These are phyloP conservation scores for Sibirionetta formosa DNA, from an alignment of 2,797 vertebrate species.

Conservation along the genomic window DNA sequence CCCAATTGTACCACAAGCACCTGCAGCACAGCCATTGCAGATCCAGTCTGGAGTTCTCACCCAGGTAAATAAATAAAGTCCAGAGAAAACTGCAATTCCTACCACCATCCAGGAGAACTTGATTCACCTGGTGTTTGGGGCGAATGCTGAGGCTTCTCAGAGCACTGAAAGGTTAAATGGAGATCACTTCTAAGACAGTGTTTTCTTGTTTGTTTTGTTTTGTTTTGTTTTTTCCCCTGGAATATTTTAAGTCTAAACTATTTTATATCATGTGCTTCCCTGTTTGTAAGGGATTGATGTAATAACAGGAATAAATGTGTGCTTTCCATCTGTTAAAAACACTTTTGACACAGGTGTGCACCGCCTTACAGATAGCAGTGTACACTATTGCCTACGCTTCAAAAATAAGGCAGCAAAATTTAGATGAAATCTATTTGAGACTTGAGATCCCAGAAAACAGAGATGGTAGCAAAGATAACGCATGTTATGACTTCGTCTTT, in stretches of 20 bases:
- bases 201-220: background rate
- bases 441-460: background rate
- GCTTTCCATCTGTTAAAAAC: background rate
- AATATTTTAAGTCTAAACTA: background rate
- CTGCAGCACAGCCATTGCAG: conserved; percentile 93
- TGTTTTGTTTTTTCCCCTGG: background rate
- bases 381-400: background rate
- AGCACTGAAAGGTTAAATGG: background rate
- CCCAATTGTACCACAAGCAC: conserved; percentile 93
- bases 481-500: background rate
- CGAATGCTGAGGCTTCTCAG: background rate
- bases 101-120: background rate
- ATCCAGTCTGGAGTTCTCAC: conserved; percentile 95
- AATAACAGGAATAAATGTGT: background rate
- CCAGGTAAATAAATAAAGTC: conserved; percentile 86
- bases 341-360: background rate
- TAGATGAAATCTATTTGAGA: background rate
- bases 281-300: conserved; percentile 14
- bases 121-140: background rate
- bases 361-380: background rate
- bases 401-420: background rate
- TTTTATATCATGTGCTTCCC: background rate
- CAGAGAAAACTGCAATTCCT: background rate
- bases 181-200: background rate
- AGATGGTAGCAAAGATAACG: background rate